Evolutionary conservation across 2,888 invertebrate genomes (phyloP).

Genomic region (Podotricha telesiphe): DNA sequence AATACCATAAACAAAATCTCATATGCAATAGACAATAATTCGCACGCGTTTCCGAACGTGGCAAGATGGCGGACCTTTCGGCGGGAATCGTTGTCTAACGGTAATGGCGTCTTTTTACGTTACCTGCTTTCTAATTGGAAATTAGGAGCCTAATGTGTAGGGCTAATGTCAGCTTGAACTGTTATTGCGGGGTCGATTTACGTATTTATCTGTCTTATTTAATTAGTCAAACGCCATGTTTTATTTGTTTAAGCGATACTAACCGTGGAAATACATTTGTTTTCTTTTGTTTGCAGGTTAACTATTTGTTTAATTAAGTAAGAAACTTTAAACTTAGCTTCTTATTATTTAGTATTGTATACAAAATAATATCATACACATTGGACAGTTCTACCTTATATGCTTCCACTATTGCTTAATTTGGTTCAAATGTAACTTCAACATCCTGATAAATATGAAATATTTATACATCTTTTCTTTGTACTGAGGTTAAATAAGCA

Average conservation of each 20-base stretch:
- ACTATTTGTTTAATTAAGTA: not conserved
- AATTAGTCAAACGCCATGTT: slow-evolving; percentile 52
- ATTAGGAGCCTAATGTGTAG: slow-evolving; percentile 80
- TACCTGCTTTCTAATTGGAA: slow-evolving; percentile 82
- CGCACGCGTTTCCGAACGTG: slow-evolving; percentile 72
- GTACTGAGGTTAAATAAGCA: too few species aligned
- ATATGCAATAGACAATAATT: slow-evolving; percentile 81
- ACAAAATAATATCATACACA: too few species aligned
- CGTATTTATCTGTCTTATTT: slow-evolving; percentile 68
- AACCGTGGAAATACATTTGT: not conserved
- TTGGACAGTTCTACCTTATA: too few species aligned
- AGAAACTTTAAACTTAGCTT: too few species aligned
- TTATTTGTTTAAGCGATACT: slow-evolving; percentile 34
- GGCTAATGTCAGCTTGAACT: slow-evolving; percentile 67
- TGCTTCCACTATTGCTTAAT: too few species aligned
- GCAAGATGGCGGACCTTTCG: slow-evolving; percentile 75
- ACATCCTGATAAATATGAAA: too few species aligned
- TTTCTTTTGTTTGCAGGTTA: not conserved
- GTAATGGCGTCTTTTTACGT: slow-evolving; percentile 81
- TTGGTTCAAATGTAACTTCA: too few species aligned
- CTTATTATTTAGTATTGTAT: too few species aligned
- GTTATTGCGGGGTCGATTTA: slow-evolving; percentile 75
- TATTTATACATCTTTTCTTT: too few species aligned
- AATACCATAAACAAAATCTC: slow-evolving; percentile 82
- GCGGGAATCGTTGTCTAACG: slow-evolving; percentile 69